These are phyloP conservation scores for Leguminivora glycinivorella DNA, from an alignment of 1,140 invertebrate genomes.

Conservation along the genomic window DNA sequence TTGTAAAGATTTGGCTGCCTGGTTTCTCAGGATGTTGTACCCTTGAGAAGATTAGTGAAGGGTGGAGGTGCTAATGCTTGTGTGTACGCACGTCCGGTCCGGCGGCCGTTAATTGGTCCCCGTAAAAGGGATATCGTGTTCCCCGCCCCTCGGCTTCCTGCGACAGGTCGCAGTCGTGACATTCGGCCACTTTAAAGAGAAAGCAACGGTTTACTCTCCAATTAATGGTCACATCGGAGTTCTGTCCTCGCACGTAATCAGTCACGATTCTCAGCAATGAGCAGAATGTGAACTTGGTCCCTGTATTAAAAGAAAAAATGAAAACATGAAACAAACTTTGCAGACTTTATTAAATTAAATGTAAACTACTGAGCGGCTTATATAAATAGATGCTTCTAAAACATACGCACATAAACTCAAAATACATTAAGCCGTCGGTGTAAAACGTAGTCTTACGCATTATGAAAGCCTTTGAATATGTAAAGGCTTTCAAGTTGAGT, in stretches of 20 bases:
- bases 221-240: slow-evolving; percentile 29
- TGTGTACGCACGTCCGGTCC: slow-evolving; percentile 72
- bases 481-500: slow-evolving; percentile 16
- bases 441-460: neutral
- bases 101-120: slow-evolving; percentile 73
- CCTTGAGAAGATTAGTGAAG: slow-evolving; percentile 70
- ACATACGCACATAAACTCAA: neutral
- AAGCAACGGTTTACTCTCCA: slow-evolving; percentile 30
- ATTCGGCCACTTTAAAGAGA: slow-evolving; percentile 38
- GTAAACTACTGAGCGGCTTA: too few species aligned
- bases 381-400: neutral
- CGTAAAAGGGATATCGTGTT: slow-evolving; percentile 78
- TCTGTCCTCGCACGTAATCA: neutral
- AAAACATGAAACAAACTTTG: too few species aligned
- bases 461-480: neutral
- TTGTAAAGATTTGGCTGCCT: slow-evolving; percentile 33
- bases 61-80: slow-evolving; percentile 74
- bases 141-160: slow-evolving; percentile 58
- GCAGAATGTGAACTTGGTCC: neutral
- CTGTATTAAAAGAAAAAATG: neutral
- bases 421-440: too few species aligned
- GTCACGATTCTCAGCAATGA: slow-evolving; percentile 13
- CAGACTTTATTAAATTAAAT: too few species aligned
- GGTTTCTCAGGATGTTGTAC: slow-evolving; percentile 54
- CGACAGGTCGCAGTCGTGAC: slow-evolving; percentile 50